Evolutionary conservation across 2,888 invertebrate genomes (phyloP).

Genomic region (Rhamnusium bicolor): DNA sequence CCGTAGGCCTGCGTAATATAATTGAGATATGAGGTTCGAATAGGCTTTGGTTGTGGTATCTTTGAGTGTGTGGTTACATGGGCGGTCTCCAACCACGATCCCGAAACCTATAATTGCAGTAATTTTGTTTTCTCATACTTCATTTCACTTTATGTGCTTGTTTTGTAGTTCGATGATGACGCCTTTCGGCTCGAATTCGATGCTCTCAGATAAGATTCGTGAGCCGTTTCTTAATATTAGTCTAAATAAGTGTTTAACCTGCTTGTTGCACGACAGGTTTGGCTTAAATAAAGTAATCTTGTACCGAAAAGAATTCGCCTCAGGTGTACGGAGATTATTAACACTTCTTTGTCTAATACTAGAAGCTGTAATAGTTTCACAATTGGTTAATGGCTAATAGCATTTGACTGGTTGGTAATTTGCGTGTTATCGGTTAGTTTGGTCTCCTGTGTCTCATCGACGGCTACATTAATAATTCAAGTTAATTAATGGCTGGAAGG

Average conservation of each 20-base stretch:
- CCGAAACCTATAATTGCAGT: slow-evolving; percentile 70
- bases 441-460: slow-evolving; percentile 12
- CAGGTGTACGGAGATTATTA: slow-evolving; percentile 36
- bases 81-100: slow-evolving; percentile 68
- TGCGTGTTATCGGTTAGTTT: slow-evolving; percentile 37
- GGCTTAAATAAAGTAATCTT: slow-evolving; percentile 49
- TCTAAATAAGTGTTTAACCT: slow-evolving; percentile 51
- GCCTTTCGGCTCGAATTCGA: slow-evolving; percentile 63
- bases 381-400: slow-evolving; percentile 39
- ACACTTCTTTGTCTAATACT: slow-evolving; percentile 49
- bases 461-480: slow-evolving; percentile 1
- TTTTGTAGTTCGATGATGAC: slow-evolving; percentile 63
- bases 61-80: slow-evolving; percentile 68
- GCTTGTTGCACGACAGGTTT: slow-evolving; percentile 44
- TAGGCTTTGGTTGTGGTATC: slow-evolving; percentile 58
- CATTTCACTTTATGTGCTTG: slow-evolving; percentile 65
- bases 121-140: slow-evolving; percentile 70
- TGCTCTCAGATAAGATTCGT: slow-evolving; percentile 58
- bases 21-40: slow-evolving; percentile 68
- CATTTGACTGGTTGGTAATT: slow-evolving; percentile 40
- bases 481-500: not conserved
- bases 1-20: slow-evolving; percentile 49
- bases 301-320: slow-evolving; percentile 25
- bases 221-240: slow-evolving; percentile 53
- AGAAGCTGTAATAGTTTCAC: slow-evolving; percentile 38